A percentile compares a stretch with the other conserved stretches of the same genome.
Evolutionary conservation across 1,140 invertebrate species (phyloP).

Genomic region (Bombus difficillimus): DNA sequence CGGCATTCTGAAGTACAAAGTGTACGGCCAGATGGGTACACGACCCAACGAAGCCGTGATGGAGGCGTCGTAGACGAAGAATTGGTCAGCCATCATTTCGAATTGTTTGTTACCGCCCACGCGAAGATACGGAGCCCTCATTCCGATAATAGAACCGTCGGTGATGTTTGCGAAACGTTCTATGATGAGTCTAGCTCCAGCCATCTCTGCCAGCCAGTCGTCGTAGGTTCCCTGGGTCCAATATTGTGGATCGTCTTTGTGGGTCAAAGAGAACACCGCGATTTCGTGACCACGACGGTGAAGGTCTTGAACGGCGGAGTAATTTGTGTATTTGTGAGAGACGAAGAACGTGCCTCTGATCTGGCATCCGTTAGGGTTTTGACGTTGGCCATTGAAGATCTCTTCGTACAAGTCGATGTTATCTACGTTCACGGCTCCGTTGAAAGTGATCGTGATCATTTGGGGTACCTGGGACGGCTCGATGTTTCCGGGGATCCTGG

Average conservation of each 20-base stretch:
- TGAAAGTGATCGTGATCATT: conserved; percentile 97
- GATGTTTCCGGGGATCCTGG: conserved; percentile 92
- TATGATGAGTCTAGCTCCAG: conserved; percentile 93
- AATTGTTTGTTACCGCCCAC: conserved; percentile 98
- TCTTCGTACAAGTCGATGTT: conserved; percentile 96
- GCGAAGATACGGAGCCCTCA: conserved; percentile 94
- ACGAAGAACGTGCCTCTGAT: conserved; percentile 97
- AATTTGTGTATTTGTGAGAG: conserved; percentile 98
- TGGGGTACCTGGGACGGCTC: conserved; percentile 94
- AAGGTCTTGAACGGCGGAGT: conserved; percentile 95
- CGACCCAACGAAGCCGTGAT: conserved; percentile 94
- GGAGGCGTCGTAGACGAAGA: conserved; percentile 96
- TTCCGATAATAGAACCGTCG: conserved; percentile 93
- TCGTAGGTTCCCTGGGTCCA: conserved; percentile 94
- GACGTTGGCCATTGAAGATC: conserved; percentile 92
- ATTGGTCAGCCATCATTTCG: conserved; percentile 97
- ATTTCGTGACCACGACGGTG: conserved; percentile 97
- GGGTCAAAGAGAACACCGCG: conserved; percentile 95
- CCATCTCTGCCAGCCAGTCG: conserved; percentile 97
- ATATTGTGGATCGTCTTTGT: conserved; percentile 94
- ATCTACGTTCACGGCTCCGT: conserved; percentile 96
- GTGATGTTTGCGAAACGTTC: conserved; percentile 96
- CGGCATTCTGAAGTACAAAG: conserved; percentile 96
- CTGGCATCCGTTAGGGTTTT: conserved; percentile 96
- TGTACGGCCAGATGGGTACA: conserved; percentile 97